Conservation (phyloP, 2,113 vertebrate genomes). For the Malurus elegans region DNA sequence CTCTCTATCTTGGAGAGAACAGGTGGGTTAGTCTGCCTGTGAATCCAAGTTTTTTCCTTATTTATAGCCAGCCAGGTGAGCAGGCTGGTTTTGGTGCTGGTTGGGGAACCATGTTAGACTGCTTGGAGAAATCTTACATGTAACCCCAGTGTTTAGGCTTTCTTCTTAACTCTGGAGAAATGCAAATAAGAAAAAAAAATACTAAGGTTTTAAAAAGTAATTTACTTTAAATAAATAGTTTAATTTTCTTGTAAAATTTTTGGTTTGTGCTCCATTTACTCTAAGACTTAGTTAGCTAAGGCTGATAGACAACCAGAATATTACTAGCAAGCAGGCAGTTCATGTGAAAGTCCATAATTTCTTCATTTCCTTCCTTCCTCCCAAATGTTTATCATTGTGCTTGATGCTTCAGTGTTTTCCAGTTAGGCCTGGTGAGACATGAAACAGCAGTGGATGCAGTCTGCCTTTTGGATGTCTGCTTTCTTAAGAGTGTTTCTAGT, state of each 20-base stretch:
- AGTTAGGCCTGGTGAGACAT: not conserved
- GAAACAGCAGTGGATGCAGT: not conserved
- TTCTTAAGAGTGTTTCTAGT: not conserved
- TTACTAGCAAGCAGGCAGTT: not conserved
- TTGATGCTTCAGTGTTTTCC: not conserved
- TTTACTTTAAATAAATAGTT: not conserved
- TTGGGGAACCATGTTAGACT: not conserved
- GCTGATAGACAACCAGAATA: not conserved
- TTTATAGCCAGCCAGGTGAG: not conserved
- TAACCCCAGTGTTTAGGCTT: not conserved
- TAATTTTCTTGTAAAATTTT: not conserved
- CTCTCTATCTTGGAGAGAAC: rapidly evolving
- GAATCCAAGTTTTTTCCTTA: not conserved
- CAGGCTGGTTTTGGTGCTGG: not conserved
- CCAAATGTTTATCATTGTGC: not conserved
- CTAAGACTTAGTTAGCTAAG: not conserved
- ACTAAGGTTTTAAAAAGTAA: not conserved
- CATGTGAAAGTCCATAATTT: not conserved
- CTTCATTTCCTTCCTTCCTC: not conserved
- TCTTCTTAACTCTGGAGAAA: not conserved
- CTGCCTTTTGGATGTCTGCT: not conserved
- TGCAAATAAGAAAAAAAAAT: not conserved
- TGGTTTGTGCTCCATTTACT: not conserved
- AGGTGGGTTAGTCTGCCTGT: not conserved
- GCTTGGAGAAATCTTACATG: not conserved